Evolutionary conservation across 2,113 vertebrate species (phyloP).

Genomic region (Solea solea): DNA sequence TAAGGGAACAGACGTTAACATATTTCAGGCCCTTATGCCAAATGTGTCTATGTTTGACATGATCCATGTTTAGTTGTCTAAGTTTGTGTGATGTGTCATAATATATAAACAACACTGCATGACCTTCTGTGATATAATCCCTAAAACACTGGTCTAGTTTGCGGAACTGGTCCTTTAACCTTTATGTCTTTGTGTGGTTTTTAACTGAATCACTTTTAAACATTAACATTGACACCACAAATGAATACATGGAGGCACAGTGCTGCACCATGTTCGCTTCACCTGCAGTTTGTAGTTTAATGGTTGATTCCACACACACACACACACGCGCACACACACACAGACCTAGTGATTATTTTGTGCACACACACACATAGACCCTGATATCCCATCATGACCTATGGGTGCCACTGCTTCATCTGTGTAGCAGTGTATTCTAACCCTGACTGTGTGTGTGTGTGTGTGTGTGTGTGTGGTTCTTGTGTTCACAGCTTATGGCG

Average conservation of each 20-base stretch:
- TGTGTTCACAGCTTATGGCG: slow-evolving; percentile 83
- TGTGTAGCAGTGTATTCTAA: slow-evolving; percentile 61
- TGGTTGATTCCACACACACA: slow-evolving; percentile 17
- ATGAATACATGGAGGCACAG: slow-evolving; percentile 6
- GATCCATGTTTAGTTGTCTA: too few species aligned
- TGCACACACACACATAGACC: slow-evolving; percentile 3
- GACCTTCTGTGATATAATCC: too few species aligned
- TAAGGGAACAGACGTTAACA: too few species aligned
- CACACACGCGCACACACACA: slow-evolving; percentile 18
- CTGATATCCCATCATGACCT: slow-evolving; percentile 30
- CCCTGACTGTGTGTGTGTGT: slow-evolving; percentile 36
- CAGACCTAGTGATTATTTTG: slow-evolving; percentile 13
- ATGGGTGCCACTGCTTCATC: slow-evolving; percentile 32
- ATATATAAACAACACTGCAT: too few species aligned
- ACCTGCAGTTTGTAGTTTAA: slow-evolving; percentile 70
- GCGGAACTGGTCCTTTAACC: neutral
- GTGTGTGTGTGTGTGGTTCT: slow-evolving; percentile 68
- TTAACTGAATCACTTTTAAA: neutral
- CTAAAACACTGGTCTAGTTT: too few species aligned
- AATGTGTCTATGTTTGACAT: too few species aligned
- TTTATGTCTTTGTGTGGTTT: neutral
- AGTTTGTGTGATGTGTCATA: too few species aligned
- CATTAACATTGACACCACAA: neutral
- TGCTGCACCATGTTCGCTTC: slow-evolving; percentile 42
- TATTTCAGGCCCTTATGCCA: too few species aligned